Conservation (phyloP, 2,797 vertebrate genomes). For the Galagoides demidoff region DNA sequence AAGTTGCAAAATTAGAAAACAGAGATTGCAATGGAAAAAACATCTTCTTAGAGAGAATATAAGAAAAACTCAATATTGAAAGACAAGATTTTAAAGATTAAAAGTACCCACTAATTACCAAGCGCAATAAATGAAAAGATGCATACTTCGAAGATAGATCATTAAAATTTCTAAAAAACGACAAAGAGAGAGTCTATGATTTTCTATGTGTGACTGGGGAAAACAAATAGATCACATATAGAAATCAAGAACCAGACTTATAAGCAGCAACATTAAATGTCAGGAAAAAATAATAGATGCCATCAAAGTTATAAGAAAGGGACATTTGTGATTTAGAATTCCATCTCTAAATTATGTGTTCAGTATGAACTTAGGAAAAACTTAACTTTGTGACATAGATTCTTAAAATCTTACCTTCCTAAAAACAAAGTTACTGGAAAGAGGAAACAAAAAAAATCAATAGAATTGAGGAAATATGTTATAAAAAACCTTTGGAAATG, state of each 20-base stretch:
- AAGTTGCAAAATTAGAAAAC: background rate
- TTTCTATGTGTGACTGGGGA: background rate
- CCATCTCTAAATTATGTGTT: background rate
- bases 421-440: background rate
- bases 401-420: background rate
- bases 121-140: background rate
- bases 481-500: background rate
- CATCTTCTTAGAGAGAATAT: background rate
- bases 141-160: background rate
- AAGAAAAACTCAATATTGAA: background rate
- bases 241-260: background rate
- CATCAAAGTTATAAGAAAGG: background rate
- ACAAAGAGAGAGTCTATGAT: background rate
- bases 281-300: accelerated
- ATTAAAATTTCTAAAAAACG: background rate
- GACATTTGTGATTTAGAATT: background rate
- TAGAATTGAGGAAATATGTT: background rate
- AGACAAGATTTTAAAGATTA: background rate
- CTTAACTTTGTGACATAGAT: background rate
- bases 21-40: background rate
- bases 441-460: background rate
- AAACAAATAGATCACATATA: background rate
- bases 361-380: background rate
- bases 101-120: background rate
- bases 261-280: background rate